phyloP scores from a whole-genome alignment of 2,113 vertebrate genomes.

The Benitochromis conjunctus region DNA sequence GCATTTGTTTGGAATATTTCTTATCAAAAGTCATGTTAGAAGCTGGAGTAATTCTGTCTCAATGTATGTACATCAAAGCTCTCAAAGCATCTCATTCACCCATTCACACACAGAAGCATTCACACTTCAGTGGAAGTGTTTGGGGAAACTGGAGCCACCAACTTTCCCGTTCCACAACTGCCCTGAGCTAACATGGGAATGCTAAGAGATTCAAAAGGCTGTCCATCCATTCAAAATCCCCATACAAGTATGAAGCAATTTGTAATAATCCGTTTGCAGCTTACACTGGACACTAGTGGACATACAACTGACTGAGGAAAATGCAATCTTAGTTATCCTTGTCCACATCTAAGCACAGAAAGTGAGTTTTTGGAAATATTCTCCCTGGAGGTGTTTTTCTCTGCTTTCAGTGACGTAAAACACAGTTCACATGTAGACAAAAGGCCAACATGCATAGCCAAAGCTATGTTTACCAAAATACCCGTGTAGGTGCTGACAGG shows the following conservation, averaged over 20 bases:
- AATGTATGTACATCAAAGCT: background rate
- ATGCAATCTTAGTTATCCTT: background rate
- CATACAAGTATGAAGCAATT: background rate
- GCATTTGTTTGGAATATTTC: background rate
- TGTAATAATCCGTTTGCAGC: background rate
- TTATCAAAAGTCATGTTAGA: background rate
- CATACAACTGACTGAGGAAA: background rate
- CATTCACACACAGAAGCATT: background rate
- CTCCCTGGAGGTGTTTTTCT: background rate
- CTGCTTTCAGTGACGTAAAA: rapidly evolving
- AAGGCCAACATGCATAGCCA: background rate
- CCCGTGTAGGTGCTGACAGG: rapidly evolving
- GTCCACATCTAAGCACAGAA: rapidly evolving
- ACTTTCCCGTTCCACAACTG: rapidly evolving
- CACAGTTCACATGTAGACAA: background rate
- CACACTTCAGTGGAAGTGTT: background rate
- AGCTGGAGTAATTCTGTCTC: background rate
- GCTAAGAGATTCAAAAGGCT: background rate
- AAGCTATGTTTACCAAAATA: background rate
- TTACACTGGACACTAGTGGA: background rate
- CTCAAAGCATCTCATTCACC: background rate
- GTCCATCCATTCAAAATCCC: background rate
- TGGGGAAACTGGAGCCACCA: background rate
- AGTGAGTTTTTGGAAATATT: rapidly evolving
- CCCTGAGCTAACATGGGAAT: background rate